Percentiles rank a stretch among this genome's conserved stretches.
These are phyloP conservation scores for Solenopsis invicta DNA, from an alignment of 1,140 invertebrate genomes.

Conservation along the genomic window DNA sequence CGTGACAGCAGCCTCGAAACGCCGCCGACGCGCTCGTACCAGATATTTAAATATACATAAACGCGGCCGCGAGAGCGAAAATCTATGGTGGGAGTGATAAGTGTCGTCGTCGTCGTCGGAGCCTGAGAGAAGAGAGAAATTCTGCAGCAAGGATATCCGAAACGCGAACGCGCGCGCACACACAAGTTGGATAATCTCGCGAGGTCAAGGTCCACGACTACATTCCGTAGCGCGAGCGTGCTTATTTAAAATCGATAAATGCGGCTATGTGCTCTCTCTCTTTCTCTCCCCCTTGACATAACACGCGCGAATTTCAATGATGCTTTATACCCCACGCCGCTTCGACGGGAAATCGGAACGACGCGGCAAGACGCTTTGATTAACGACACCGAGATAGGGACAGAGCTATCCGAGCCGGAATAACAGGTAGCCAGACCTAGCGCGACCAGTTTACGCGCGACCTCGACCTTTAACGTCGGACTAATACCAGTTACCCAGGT, in stretches of 20 bases:
- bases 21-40: not conserved
- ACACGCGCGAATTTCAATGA: not conserved
- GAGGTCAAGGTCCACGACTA: conserved; percentile 47
- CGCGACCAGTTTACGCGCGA: conserved; percentile 22
- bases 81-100: conserved; percentile 10
- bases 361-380: not conserved
- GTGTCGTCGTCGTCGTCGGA: not conserved
- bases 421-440: conserved; percentile 35
- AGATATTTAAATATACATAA: conserved; percentile 62
- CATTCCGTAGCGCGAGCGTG: conserved; percentile 29
- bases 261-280: conserved; percentile 1
- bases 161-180: not conserved
- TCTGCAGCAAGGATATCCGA: not conserved
- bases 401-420: conserved; percentile 8
- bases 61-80: not conserved
- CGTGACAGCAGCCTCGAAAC: conserved; percentile 26
- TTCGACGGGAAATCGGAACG: not conserved
- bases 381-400: conserved; percentile 11
- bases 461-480: conserved; percentile 55
- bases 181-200: not conserved
- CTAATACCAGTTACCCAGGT: conserved; percentile 9
- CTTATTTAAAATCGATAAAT: conserved; percentile 63
- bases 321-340: not conserved
- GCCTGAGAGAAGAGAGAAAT: not conserved
- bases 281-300: conserved; percentile 17